Percentiles rank a stretch among this genome's conserved stretches.
Evolutionary conservation across 2,797 vertebrate species (phyloP).

Genomic region (Morelia viridis): DNA sequence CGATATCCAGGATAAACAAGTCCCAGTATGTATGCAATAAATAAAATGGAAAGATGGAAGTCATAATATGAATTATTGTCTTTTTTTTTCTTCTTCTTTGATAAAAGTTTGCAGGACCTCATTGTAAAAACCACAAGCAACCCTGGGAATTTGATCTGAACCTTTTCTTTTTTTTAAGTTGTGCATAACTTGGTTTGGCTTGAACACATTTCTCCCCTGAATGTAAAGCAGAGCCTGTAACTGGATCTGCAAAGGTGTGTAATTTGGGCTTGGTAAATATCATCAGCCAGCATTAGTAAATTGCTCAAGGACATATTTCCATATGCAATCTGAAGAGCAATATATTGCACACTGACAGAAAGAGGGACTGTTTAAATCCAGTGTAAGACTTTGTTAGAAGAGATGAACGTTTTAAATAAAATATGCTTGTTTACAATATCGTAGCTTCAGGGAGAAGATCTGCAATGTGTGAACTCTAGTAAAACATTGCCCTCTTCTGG

Average conservation of each 20-base stretch:
- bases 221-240: slow-evolving; percentile 25
- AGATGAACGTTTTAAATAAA: slow-evolving; percentile 58
- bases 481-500: slow-evolving; percentile 71
- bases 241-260: slow-evolving; percentile 29
- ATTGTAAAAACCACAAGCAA: not conserved
- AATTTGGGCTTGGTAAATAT: slow-evolving; percentile 38
- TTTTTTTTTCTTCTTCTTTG: not conserved
- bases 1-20: not conserved
- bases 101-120: not conserved
- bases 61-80: not conserved
- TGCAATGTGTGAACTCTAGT: slow-evolving; percentile 28
- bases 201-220: not conserved
- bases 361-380: slow-evolving; percentile 38
- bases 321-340: slow-evolving; percentile 47
- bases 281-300: slow-evolving; percentile 54
- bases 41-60: not conserved
- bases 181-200: not conserved
- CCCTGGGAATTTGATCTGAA: not conserved
- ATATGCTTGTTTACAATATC: slow-evolving; percentile 22
- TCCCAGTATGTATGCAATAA: not conserved
- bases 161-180: not conserved
- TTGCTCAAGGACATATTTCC: slow-evolving; percentile 47
- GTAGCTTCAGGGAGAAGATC: slow-evolving; percentile 12
- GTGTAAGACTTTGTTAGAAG: slow-evolving; percentile 63
- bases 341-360: slow-evolving; percentile 43